These are phyloP conservation scores for Caenorhabditis parvicauda DNA, from an alignment of 2,888 invertebrate genomes.

Conservation along the genomic window DNA sequence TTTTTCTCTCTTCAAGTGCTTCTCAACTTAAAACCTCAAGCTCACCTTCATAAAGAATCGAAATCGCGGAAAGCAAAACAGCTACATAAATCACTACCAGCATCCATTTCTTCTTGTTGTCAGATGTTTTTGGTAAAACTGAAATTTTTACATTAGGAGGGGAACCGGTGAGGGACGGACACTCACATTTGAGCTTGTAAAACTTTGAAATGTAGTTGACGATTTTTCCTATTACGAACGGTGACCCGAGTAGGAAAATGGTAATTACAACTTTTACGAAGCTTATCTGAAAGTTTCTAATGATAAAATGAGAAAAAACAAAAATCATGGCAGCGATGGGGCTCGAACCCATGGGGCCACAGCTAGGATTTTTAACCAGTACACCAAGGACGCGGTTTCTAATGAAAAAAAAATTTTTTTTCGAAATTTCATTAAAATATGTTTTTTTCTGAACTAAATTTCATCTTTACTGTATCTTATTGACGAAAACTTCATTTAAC, in stretches of 20 bases:
- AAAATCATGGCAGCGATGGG: too few relatives aligned
- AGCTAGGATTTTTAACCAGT: too few relatives aligned
- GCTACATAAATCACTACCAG: conserved; percentile 43
- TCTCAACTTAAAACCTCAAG: too few relatives aligned
- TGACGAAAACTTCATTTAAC: too few relatives aligned
- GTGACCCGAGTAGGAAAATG: conserved; percentile 38
- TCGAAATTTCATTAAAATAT: too few relatives aligned
- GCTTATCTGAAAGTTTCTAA: conserved; percentile 30
- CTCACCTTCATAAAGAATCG: conserved; percentile 53
- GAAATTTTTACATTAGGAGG: conserved; percentile 2
- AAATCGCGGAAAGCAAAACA: conserved; percentile 42
- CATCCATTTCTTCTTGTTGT: conserved; percentile 28
- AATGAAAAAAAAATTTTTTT: too few relatives aligned
- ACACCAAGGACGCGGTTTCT: too few relatives aligned
- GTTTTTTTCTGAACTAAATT: too few relatives aligned
- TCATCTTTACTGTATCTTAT: too few relatives aligned
- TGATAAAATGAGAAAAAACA: too few relatives aligned
- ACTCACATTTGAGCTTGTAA: conserved; percentile 22
- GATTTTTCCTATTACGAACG: conserved; percentile 37
- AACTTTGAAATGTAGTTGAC: conserved; percentile 32
- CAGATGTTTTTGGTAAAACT: conserved; percentile 29
- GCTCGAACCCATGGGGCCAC: too few relatives aligned
- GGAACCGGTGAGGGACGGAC: not conserved
- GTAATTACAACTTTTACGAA: conserved; percentile 40
- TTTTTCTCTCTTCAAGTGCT: too few relatives aligned